A percentile compares a stretch with the other conserved stretches of the same genome.
Conservation (phyloP, 2,888 invertebrate species). For the Therioaphis trifolii region DNA sequence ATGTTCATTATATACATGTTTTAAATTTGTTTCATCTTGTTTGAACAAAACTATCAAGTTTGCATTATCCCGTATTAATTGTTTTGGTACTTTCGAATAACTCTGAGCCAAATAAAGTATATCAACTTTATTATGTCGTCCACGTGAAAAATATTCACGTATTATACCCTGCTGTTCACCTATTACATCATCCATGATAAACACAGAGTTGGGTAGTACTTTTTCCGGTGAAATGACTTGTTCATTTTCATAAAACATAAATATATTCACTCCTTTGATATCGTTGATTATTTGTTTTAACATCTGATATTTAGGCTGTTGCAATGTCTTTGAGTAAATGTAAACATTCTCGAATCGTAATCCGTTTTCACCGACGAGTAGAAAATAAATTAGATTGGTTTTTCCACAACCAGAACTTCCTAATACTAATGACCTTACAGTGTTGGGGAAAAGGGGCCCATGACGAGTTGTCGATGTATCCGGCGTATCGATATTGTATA, state of each 20-base stretch:
- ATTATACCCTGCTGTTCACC: slow-evolving; percentile 66
- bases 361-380: slow-evolving; percentile 64
- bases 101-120: not conserved
- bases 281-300: slow-evolving; percentile 65
- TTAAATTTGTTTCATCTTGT: not conserved
- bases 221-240: slow-evolving; percentile 52
- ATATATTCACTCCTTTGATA: slow-evolving; percentile 66
- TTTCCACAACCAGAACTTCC: slow-evolving; percentile 65
- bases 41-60: not conserved
- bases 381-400: slow-evolving; percentile 65
- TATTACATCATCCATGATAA: slow-evolving; percentile 69
- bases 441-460: slow-evolving; percentile 67
- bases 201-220: slow-evolving; percentile 67
- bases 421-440: slow-evolving; percentile 65
- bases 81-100: not conserved
- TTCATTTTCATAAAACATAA: slow-evolving; percentile 64
- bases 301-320: slow-evolving; percentile 66
- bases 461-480: not conserved
- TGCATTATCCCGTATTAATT: not conserved
- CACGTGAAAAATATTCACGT: slow-evolving; percentile 65
- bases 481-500: not conserved
- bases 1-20: not conserved
- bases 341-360: slow-evolving; percentile 65
- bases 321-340: slow-evolving; percentile 65
- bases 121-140: slow-evolving; percentile 55